Conservation (phyloP, 1,140 invertebrate species). For the Aphis craccivora region DNA sequence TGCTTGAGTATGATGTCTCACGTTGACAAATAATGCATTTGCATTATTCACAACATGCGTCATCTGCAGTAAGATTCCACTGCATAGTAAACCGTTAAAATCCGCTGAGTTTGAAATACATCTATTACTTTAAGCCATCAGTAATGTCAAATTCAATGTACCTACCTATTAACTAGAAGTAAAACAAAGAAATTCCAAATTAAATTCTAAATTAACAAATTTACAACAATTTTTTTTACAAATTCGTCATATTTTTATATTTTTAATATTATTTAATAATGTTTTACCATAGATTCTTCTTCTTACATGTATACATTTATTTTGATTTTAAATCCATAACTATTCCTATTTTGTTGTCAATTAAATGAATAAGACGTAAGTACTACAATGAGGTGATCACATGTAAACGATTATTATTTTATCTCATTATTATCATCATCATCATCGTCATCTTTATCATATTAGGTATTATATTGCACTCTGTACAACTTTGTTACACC, state of each 20-base stretch:
- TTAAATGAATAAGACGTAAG: neutral
- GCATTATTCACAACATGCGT: neutral
- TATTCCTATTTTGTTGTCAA: neutral
- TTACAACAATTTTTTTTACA: neutral
- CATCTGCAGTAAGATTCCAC: too few species aligned
- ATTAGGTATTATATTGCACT: too few species aligned
- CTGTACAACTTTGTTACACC: neutral
- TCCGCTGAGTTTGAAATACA: neutral
- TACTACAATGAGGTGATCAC: neutral
- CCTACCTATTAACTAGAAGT: neutral
- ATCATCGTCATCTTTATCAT: neutral
- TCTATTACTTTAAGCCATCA: neutral
- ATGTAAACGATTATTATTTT: neutral
- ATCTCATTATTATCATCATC: too few species aligned
- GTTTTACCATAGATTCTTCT: neutral
- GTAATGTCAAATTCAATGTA: neutral
- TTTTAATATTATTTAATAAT: neutral
- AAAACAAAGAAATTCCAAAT: neutral
- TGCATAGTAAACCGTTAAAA: neutral
- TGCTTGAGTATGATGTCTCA: neutral
- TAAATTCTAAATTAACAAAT: too few species aligned
- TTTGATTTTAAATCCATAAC: neutral
- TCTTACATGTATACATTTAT: neutral
- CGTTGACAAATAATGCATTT: neutral
- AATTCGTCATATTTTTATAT: neutral